Base-by-base conservation (phyloP, 2,888 invertebrate genomes). In the Ceramica pisi region DNA sequence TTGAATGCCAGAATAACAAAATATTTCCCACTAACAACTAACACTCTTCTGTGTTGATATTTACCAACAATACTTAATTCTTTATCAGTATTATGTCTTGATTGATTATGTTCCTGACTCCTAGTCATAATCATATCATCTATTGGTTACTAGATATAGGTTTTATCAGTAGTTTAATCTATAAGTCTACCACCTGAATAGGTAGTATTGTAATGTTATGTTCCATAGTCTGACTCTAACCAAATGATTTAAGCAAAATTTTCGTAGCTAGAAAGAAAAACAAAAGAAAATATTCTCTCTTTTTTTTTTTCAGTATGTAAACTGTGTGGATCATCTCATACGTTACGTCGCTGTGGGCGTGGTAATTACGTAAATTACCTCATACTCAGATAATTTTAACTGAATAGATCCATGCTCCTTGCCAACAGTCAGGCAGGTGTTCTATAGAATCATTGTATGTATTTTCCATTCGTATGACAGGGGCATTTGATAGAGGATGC, bases 41-140 rank as follows among this genome's bases (percentile, higher is more conserved):
- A 38, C 67, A 72, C 57, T 71, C 56, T 75, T 38, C 12, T 53
- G 12, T 78, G 60, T 69, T 84, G 48, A 75, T 85, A 81, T 85
- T 83, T 85, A 85, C 78, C 46, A 84, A 84, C 78, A 85, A 73
- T 51, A 51, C 44, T 73, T 35, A 50, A 31, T 66, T 73, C 16
- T 46, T 79, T 76, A 71, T 67, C 80, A 80, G 64, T 65, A 64
- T 64, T 41, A 53, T 26, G 26, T 31, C 26, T 56, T 78, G 71
- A 78, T 81, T 71, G 71, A 81, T 69, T 57, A 67, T 38, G 35
- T 63, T 35, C 59, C 59, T 56, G 38, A 64, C 46, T 60, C 7
- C 7, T 60, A 38, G 48, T 46, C 60, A 55, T 35, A 38, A 44
- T 59, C 41, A 35, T 61, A 60, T 59, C 10, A 26, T 44, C 2